These are phyloP conservation scores for Scleropages formosus DNA, from an alignment of 2,797 vertebrate species.

Conservation along the genomic window DNA sequence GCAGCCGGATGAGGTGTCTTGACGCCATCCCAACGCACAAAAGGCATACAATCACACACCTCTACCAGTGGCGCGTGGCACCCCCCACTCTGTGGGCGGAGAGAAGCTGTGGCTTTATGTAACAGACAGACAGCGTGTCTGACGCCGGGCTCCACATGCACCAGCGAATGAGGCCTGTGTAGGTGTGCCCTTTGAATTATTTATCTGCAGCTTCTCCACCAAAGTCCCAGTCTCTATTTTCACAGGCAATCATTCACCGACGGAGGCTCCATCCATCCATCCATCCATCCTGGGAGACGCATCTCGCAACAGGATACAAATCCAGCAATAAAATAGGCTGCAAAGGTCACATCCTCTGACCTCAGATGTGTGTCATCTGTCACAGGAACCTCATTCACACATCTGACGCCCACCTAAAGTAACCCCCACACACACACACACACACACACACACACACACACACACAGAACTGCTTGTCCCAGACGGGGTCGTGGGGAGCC, in stretches of 20 bases:
- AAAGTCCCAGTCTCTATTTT: background rate
- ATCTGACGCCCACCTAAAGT: no score
- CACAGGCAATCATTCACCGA: background rate
- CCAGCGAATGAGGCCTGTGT: conserved; percentile 9
- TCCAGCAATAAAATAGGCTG: background rate
- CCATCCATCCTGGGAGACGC: background rate
- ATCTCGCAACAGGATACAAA: conserved; percentile 1
- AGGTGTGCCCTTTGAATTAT: conserved; percentile 20
- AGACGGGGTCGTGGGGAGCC: no score
- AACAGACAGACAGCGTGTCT: conserved; percentile 19
- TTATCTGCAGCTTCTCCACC: background rate
- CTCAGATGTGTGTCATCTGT: no score
- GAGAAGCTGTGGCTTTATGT: conserved; percentile 20
- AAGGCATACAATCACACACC: background rate
- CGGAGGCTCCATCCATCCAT: background rate
- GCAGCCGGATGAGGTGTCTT: background rate
- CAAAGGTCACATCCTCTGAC: background rate
- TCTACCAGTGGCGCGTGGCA: background rate
- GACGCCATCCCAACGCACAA: background rate
- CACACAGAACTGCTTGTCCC: no score
- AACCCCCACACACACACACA: no score
- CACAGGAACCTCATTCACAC: no score
- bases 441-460: no score
- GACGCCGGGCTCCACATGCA: background rate
- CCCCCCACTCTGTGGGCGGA: background rate